Evolutionary conservation across 2,888 invertebrate genomes (phyloP).

Genomic region (Rhagium mordax): DNA sequence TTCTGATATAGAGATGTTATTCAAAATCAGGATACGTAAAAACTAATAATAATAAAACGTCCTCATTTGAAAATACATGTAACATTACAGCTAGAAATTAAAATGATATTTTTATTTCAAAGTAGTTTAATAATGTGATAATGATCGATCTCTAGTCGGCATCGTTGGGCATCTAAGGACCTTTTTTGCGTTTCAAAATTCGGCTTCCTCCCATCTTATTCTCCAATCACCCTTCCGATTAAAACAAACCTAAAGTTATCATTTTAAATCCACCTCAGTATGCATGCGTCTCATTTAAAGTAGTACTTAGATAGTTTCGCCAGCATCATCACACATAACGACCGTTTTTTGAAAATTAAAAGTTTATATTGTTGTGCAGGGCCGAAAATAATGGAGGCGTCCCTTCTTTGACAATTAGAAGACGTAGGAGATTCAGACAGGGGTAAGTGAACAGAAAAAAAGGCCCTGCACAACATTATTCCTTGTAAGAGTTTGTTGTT

Average conservation of each 20-base stretch:
- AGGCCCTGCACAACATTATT: constrained; percentile 66
- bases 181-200: no score
- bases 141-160: no score
- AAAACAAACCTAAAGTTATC: no score
- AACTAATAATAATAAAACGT: no score
- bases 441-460: constrained; percentile 66
- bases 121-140: no score
- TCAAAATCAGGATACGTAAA: no score
- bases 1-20: no score
- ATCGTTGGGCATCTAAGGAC: no score
- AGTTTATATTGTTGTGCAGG: constrained; percentile 71
- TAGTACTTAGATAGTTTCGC: constrained; percentile 17
- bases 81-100: no score
- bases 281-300: constrained; percentile 11
- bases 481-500: constrained; percentile 14
- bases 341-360: constrained; percentile 22
- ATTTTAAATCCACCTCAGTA: not conserved
- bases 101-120: no score
- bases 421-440: constrained; percentile 68
- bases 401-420: constrained; percentile 74
- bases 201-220: not conserved
- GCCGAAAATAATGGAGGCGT: constrained; percentile 75
- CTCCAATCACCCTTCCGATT: not conserved
- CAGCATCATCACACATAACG: not conserved
- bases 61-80: no score